Base-by-base conservation (phyloP, 2,888 invertebrate species). In the Drosophila peninsularis region DNA sequence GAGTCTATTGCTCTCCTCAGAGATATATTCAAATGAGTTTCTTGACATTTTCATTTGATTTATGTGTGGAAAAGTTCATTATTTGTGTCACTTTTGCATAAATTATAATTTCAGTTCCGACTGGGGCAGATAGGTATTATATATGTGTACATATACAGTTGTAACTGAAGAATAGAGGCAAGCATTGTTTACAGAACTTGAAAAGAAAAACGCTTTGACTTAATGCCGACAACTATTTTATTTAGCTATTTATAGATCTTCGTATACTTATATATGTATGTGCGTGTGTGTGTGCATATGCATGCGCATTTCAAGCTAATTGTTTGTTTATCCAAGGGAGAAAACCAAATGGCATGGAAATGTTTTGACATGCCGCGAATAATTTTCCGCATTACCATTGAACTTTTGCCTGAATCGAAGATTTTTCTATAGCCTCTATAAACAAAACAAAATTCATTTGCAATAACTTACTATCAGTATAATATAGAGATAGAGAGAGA, bases 231-330 rank as follows among this genome's bases (percentile, higher is more conserved):
- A 73, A 68, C 50, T 62, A 60, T 71, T 58, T 62, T 30, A 62
- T 62, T 30, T 5, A 21, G 24, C 64, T 76, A 69, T 76, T 65
- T 65, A 69, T 75, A 68, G 60, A 17, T 24, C 1, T 60, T 24
- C 19, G n/a, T 50, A 17, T 50, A 32, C 56, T 61, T 60, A 41
- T 11, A 41, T 19, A 36, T 47, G 50, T 32, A 57, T 49, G 17
- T 44, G 0, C 17, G n/a, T 27, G 5, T 27, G 2, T 24, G 36
- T 36, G 5, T 13, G 4, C 13, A 10, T 17, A 17, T 32, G 52
- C 55, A 56, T 83, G 83, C 86, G 79, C 77, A 83, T 79, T 83
- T 78, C 70, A 41, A 52, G 64, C 63, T 75, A 81, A 79, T 86
- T 83, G 75, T 86, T 87, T 83, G 75, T 83, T 83, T 86, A 84